These are phyloP conservation scores for Andinoacara biseriatus DNA, from an alignment of 2,113 vertebrate species.

Conservation along the genomic window DNA sequence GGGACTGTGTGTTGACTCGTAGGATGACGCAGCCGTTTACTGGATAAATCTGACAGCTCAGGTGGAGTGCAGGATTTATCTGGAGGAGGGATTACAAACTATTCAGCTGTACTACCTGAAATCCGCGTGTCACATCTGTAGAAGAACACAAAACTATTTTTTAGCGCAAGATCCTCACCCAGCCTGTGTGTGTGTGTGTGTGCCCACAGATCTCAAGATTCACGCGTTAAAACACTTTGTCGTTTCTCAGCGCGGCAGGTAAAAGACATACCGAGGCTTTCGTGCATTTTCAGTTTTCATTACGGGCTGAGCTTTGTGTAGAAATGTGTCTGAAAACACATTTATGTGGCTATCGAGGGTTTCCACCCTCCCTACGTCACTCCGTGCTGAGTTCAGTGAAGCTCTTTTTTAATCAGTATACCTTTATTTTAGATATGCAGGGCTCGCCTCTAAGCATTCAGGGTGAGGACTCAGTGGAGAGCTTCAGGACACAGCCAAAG, in stretches of 20 bases:
- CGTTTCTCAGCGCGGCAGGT: no score
- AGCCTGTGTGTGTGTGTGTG: background rate
- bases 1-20: background rate
- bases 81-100: constrained; percentile 6
- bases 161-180: background rate
- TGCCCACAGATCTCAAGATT: background rate
- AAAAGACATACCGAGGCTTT: background rate
- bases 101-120: background rate
- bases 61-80: background rate
- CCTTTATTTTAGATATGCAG: background rate
- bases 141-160: background rate
- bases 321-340: background rate
- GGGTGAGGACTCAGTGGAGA: background rate
- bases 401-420: background rate
- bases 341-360: background rate
- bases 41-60: constrained; percentile 15
- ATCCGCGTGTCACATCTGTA: background rate
- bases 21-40: background rate
- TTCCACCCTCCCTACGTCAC: background rate
- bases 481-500: background rate
- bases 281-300: background rate
- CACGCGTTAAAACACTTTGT: background rate
- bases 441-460: background rate
- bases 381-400: background rate
- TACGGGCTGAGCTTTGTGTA: no score